Conservation (phyloP, 2,888 invertebrate genomes). For the Mythimna ferrago region DNA sequence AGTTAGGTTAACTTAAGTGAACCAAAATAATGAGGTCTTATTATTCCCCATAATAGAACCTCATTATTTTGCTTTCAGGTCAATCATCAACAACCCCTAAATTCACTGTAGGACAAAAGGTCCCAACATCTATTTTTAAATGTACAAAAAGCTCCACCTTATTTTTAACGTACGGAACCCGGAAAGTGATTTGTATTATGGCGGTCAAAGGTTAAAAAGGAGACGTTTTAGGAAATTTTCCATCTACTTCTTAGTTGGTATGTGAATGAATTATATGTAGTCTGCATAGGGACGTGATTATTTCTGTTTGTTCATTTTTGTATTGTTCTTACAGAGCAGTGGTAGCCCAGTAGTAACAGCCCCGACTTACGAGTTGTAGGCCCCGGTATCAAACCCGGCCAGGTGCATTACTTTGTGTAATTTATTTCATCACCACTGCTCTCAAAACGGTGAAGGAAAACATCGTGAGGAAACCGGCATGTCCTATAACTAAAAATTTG, state of each 20-base stretch:
- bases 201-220: conserved; percentile 51
- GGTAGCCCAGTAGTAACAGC: no score
- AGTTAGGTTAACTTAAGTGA: background rate
- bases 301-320: background rate
- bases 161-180: conserved; percentile 36
- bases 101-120: conserved; percentile 8
- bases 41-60: background rate
- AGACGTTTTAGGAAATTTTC: conserved; percentile 25
- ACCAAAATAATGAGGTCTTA: background rate
- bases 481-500: no score
- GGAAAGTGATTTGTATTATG: conserved; percentile 50
- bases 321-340: no score
- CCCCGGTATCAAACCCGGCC: no score
- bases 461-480: no score
- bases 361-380: no score
- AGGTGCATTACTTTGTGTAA: no score
- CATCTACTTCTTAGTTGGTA: conserved; percentile 14
- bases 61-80: no score
- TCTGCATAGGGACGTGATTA: background rate
- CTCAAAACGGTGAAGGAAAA: no score
- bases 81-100: conserved; percentile 11
- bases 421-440: no score
- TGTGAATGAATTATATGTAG: conserved; percentile 24
- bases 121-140: conserved; percentile 25
- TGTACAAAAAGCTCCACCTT: conserved; percentile 28